Conservation (phyloP, 1,140 invertebrate species). For the Homalodisca vitripennis region DNA sequence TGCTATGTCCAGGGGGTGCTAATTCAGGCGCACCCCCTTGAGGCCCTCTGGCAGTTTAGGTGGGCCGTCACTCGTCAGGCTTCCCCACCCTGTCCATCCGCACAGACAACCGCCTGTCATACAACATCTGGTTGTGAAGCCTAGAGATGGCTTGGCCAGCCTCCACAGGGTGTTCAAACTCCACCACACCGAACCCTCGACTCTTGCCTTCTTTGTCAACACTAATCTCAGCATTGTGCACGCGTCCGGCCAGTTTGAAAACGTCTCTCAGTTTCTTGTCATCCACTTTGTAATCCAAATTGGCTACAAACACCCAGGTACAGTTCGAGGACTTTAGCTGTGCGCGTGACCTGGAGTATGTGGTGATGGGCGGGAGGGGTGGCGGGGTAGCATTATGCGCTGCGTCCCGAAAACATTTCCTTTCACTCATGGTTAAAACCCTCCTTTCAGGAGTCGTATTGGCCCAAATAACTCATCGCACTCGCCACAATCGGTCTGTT, state of each 20-base stretch:
- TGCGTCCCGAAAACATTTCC: too few species aligned
- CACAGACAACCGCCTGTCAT: conserved; percentile 91
- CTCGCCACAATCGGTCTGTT: too few species aligned
- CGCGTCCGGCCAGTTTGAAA: conserved; percentile 93
- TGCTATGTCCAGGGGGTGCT: too few species aligned
- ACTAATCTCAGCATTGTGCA: conserved; percentile 85
- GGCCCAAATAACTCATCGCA: too few species aligned
- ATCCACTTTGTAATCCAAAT: conserved; percentile 96
- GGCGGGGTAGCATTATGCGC: too few species aligned
- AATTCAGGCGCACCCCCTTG: conserved; percentile 85
- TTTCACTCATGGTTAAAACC: too few species aligned
- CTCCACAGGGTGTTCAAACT: conserved; percentile 97
- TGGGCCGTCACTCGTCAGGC: conserved; percentile 57
- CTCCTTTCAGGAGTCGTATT: too few species aligned
- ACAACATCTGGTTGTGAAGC: conserved; percentile 94
- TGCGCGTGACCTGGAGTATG: too few species aligned
- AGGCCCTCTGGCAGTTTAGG: conserved; percentile 85
- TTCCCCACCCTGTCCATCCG: conserved; percentile 76
- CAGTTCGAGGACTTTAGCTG: too few species aligned
- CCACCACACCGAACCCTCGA: conserved; percentile 92
- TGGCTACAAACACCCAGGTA: too few species aligned
- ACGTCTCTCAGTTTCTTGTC: conserved; percentile 94
- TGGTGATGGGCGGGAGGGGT: too few species aligned
- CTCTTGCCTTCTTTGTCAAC: conserved; percentile 81
- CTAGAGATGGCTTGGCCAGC: conserved; percentile 98